Evolutionary conservation across 2,797 vertebrate genomes (phyloP).

Genomic region (Paramormyrops hopkinsi): DNA sequence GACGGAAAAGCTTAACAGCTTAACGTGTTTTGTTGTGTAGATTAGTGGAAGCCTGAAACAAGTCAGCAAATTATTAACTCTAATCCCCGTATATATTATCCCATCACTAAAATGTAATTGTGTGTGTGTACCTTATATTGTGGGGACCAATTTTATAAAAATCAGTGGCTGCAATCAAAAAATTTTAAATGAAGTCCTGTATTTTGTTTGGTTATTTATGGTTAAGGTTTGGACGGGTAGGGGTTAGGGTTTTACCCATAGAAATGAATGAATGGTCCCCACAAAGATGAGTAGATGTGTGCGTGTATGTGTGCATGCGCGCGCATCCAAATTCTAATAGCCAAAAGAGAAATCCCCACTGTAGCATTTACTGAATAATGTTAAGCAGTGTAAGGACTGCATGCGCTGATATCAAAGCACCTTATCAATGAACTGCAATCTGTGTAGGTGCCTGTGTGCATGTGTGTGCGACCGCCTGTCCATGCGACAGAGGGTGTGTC

Average conservation of each 20-base stretch:
- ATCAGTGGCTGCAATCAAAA: not conserved
- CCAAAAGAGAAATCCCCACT: not conserved
- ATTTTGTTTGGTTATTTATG: not conserved
- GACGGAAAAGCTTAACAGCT: not conserved
- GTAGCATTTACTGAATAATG: not conserved
- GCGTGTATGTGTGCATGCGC: too few species aligned
- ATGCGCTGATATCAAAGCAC: not conserved
- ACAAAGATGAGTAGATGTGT: not conserved
- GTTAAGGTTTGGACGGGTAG: not conserved
- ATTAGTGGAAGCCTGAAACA: not conserved
- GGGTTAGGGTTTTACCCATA: not conserved
- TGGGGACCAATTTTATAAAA: not conserved
- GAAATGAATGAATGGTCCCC: not conserved
- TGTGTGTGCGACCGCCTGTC: not conserved
- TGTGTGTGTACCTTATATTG: not conserved
- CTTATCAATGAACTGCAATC: constrained; percentile 32
- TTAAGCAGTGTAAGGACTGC: not conserved
- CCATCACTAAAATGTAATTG: not conserved
- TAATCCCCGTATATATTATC: not conserved
- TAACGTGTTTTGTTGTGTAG: not conserved
- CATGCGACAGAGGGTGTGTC: not conserved
- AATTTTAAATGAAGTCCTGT: not conserved
- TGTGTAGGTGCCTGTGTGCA: constrained; percentile 11
- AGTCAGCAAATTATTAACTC: not conserved
- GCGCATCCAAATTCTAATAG: not conserved